Conservation (phyloP, 2,113 vertebrate species). For the Rhipidura dahli region DNA sequence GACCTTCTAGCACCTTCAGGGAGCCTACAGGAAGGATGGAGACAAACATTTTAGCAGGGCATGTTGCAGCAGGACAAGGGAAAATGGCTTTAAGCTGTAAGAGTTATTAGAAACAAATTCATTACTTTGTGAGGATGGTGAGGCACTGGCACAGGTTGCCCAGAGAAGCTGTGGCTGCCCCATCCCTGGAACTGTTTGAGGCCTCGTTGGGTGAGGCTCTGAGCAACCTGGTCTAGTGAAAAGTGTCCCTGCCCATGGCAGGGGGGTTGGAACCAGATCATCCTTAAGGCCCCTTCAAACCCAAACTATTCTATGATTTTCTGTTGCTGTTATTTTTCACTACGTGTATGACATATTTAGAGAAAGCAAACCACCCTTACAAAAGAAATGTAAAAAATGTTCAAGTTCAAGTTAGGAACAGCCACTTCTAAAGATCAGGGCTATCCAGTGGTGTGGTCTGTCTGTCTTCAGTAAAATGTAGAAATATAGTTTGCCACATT, state of each 20-base stretch:
- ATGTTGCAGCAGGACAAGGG: background rate
- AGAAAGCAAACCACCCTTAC: background rate
- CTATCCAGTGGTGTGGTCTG: background rate
- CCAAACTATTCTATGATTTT: background rate
- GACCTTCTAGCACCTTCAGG: background rate
- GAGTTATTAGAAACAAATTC: background rate
- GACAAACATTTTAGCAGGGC: background rate
- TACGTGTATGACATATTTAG: background rate
- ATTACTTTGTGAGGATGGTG: background rate
- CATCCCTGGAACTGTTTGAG: background rate
- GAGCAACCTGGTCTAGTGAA: background rate
- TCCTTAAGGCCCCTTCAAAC: background rate
- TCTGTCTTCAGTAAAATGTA: background rate
- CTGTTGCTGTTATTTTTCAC: background rate
- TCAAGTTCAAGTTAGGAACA: background rate
- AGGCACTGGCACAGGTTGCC: background rate
- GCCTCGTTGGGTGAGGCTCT: background rate
- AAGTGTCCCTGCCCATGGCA: background rate
- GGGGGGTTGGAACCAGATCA: background rate
- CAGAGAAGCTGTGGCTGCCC: background rate
- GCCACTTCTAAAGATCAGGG: background rate
- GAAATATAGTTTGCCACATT: background rate
- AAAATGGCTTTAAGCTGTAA: background rate
- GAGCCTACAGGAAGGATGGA: background rate
- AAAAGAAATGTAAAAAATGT: background rate